Conservation (phyloP, 2,888 invertebrate genomes). For the Agrilus cyanescens region DNA sequence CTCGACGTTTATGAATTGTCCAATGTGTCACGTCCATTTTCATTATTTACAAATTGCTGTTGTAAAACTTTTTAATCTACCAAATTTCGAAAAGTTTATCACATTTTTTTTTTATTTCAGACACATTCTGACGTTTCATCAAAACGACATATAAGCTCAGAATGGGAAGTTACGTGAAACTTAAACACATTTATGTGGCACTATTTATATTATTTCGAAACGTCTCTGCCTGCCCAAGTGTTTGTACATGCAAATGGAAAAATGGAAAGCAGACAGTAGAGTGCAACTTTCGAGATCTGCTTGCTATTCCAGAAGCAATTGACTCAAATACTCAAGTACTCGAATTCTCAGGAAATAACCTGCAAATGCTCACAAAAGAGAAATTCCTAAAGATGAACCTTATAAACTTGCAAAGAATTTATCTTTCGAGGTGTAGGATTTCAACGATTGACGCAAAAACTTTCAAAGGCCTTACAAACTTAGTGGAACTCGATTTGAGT, state of each 20-base stretch:
- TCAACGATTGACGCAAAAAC: conserved; percentile 67
- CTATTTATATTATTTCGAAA: conserved; percentile 7
- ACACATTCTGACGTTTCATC: too few species aligned
- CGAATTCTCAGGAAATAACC: conserved; percentile 72
- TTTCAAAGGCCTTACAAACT: conserved; percentile 72
- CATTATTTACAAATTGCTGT: too few species aligned
- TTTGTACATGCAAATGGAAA: conserved; percentile 86
- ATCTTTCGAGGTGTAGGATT: conserved; percentile 65
- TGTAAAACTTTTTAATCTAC: too few species aligned
- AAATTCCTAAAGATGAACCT: conserved; percentile 68
- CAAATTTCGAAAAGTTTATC: too few species aligned
- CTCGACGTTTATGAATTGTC: too few species aligned
- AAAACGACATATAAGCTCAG: too few species aligned
- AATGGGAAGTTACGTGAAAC: too few species aligned
- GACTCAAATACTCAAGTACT: conserved; percentile 79
- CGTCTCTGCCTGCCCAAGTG: conserved; percentile 51
- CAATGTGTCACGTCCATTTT: too few species aligned
- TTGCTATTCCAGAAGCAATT: conserved; percentile 65
- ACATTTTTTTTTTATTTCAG: too few species aligned
- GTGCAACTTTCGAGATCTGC: conserved; percentile 66
- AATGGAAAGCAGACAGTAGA: conserved; percentile 85
- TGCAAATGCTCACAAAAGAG: conserved; percentile 66
- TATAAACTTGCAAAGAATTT: conserved; percentile 79
- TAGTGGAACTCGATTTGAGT: conserved; percentile 79
- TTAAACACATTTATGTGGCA: too few species aligned